Evolutionary conservation across 2,113 vertebrate genomes (phyloP), one percentile per base, ranked within the genome.

Genomic region (Tachysurus fulvidraco): DNA sequence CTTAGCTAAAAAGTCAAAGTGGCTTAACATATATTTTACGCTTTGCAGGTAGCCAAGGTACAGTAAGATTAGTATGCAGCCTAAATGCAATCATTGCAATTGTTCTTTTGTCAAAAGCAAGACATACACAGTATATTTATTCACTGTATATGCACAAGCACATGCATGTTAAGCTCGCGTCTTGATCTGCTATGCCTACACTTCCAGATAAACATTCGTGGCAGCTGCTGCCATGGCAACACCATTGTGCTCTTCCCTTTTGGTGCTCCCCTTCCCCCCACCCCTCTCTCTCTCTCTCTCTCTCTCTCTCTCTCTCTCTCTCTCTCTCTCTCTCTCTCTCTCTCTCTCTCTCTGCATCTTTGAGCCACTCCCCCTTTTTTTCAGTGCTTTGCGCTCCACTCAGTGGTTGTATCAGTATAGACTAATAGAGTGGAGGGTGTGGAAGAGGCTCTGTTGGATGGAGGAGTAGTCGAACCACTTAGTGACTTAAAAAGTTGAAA

Each of bases 161-260:
- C 50, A 54, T 79, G 57, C 17, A 1, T 79, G 52, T 9, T 67
- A 10, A 93, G 93, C 93, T 95, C 91, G 91, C 89, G 90, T 91
- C 94, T 93, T 19, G 19, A 94, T 94, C 92, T 91, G 94, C 92
- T 94, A 94, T 81, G 86, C 94, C 94, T 92, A 92, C 92, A 93
- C 93, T 94, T 94, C 93, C 94, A 94, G 94, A 96, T 96, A 96
- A 97, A 96, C 95, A 96, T 92, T 96, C 95, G 96, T 96, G 95
- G 95, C 96, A 96, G 95, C 94, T 95, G 97, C 96, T 96, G 87
- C 95, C 96, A 96, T 96, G 93, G 96, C 93, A 96, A 98, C 96
- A 92, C 91, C 91, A 93, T 95, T 93, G 92, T 90, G 93, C 95
- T 91, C 91, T 89, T 94, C 91, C 95, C 91, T 86, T 90, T 89